Percentiles rank a stretch among this genome's conserved stretches.
phyloP scores from a whole-genome alignment of 1,140 invertebrate species.

The Lanistes nyassanus region DNA sequence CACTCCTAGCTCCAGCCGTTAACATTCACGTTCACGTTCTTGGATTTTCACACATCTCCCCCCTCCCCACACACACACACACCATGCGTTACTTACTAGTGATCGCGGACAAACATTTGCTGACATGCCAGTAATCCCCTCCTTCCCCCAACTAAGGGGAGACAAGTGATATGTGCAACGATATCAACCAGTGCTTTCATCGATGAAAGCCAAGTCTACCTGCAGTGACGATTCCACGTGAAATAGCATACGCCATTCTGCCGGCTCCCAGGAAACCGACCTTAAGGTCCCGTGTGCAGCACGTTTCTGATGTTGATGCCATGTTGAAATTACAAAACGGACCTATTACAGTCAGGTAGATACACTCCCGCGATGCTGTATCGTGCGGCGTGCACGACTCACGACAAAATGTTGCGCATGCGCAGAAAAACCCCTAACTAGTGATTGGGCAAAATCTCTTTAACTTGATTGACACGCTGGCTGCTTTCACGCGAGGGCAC shows the following conservation, averaged over 20 bases:
- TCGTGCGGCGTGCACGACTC: neutral
- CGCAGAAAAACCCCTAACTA: neutral
- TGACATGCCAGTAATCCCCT: too few relatives aligned
- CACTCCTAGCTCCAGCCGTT: too few relatives aligned
- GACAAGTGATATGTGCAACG: too few relatives aligned
- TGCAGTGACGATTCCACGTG: conserved; percentile 88
- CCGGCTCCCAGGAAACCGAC: conserved; percentile 97
- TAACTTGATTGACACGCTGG: too few relatives aligned
- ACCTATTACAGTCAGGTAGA: too few relatives aligned
- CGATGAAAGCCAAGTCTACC: conserved; percentile 70
- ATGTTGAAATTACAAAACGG: neutral
- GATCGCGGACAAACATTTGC: too few relatives aligned
- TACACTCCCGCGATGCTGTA: too few relatives aligned
- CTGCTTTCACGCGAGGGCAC: too few relatives aligned
- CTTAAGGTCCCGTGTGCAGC: conserved; percentile 71
- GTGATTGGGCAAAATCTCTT: neutral
- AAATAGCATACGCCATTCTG: conserved; percentile 94
- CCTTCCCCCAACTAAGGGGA: too few relatives aligned
- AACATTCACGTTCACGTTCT: too few relatives aligned
- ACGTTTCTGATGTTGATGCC: neutral
- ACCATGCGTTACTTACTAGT: too few relatives aligned
- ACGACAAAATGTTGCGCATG: neutral
- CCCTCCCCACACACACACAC: neutral
- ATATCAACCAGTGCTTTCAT: neutral
- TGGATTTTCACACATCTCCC: too few relatives aligned